phyloP scores from a whole-genome alignment of 53 echinoderm and acorn worm species.

The Hippasteria phrygiana region DNA sequence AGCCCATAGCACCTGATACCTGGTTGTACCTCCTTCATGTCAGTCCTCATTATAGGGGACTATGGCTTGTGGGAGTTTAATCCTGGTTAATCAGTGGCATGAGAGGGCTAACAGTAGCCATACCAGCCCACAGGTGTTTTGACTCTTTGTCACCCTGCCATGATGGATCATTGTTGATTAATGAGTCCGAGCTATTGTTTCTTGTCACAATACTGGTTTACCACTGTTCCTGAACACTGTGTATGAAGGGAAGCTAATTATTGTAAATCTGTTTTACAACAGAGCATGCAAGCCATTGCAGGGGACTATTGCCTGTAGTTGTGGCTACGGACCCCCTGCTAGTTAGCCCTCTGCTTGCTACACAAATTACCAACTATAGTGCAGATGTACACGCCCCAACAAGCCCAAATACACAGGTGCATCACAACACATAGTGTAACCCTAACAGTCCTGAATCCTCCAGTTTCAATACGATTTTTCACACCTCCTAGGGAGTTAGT shows the following conservation, averaged over 20 bases:
- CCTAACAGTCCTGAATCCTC: no score
- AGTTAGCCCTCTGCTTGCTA: not conserved
- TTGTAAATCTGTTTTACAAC: not conserved
- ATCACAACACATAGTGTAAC: no score
- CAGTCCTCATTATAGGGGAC: not conserved
- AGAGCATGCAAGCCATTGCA: not conserved
- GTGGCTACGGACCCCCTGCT: not conserved
- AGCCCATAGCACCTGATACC: not conserved
- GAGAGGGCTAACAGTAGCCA: not conserved
- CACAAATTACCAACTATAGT: no score
- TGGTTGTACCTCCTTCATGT: not conserved
- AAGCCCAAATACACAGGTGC: no score
- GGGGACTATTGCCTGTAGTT: not conserved
- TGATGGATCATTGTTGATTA: not conserved
- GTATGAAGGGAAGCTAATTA: not conserved
- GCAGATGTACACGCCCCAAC: no score
- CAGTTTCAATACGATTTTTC: no score
- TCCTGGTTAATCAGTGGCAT: not conserved
- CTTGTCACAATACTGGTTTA: constrained; percentile 32
- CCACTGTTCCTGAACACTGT: not conserved
- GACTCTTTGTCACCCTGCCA: not conserved
- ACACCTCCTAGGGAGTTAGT: no score
- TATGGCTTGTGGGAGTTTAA: not conserved
- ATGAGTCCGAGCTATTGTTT: not conserved
- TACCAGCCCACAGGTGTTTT: not conserved